Evolutionary conservation across 2,888 invertebrate genomes (phyloP).

Genomic region (Drosophila emarginata): DNA sequence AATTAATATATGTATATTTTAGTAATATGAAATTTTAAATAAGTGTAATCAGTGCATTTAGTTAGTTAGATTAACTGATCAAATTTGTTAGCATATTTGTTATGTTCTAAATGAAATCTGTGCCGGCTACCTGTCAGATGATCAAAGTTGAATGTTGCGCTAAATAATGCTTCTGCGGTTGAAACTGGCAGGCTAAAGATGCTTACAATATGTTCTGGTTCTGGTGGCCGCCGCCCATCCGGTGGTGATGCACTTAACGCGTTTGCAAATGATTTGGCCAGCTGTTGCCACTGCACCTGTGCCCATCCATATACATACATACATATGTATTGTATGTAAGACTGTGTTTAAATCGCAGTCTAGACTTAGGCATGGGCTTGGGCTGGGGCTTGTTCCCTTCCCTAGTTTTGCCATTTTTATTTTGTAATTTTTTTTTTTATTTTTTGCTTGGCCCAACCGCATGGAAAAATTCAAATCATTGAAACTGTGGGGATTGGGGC

Average conservation of each 20-base stretch:
- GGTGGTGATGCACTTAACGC: constrained; percentile 73
- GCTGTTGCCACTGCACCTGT: constrained; percentile 63
- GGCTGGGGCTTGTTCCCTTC: neutral
- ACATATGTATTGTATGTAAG: too few relatives aligned
- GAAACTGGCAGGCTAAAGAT: neutral
- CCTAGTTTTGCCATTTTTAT: constrained; percentile 35
- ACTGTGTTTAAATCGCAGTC: neutral
- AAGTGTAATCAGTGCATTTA: too few relatives aligned
- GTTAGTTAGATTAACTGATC: neutral
- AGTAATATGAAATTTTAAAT: too few relatives aligned
- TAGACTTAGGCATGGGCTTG: neutral
- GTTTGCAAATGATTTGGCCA: constrained; percentile 72
- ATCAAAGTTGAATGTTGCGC: neutral
- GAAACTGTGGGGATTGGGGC: constrained; percentile 23
- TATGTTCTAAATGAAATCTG: neutral
- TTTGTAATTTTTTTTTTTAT: constrained; percentile 23
- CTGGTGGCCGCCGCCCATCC: constrained; percentile 46
- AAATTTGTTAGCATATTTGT: neutral
- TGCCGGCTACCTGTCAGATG: neutral
- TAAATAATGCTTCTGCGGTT: neutral
- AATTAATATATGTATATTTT: too few relatives aligned
- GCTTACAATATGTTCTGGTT: constrained; percentile 2
- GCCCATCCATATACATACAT: neutral
- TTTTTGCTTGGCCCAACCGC: constrained; percentile 58
- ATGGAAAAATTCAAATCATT: constrained; percentile 72